Conservation (phyloP, 2,888 invertebrate species). For the Aproaerema taeniolella region DNA sequence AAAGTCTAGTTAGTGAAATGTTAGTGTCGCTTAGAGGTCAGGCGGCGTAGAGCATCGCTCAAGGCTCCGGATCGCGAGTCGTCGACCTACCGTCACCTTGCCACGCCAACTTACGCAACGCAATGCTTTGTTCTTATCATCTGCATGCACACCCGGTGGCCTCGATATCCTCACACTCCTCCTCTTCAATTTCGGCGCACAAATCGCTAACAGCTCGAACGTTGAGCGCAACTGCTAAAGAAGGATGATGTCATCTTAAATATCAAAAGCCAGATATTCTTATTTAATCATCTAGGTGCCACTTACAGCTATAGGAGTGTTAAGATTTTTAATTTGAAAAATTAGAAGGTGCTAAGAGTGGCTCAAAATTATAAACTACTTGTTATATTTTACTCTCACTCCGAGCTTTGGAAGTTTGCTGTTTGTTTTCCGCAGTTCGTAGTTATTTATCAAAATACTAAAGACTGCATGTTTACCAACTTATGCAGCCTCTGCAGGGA, state of each 20-base stretch:
- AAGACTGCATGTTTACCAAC: no score
- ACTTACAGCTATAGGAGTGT: no score
- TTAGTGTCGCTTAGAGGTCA: slow-evolving; percentile 63
- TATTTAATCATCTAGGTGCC: no score
- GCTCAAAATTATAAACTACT: no score
- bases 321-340: no score
- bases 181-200: slow-evolving; percentile 56
- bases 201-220: neutral
- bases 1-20: slow-evolving; percentile 22
- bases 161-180: slow-evolving; percentile 50
- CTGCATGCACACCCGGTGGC: slow-evolving; percentile 63
- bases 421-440: no score
- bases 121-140: slow-evolving; percentile 74
- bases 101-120: slow-evolving; percentile 71
- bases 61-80: slow-evolving; percentile 65
- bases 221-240: slow-evolving; percentile 6
- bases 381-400: no score
- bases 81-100: slow-evolving; percentile 74
- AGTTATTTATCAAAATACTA: no score
- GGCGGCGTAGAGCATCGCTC: slow-evolving; percentile 51
- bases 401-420: no score
- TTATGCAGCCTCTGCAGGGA: no score
- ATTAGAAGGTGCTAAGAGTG: no score
- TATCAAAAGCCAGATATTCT: slow-evolving; percentile 28
- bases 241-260: slow-evolving; percentile 36